A percentile compares a stretch with the other conserved stretches of the same genome.
phyloP scores from a whole-genome alignment of 2,888 invertebrate genomes.

The Tromatobia lineatoria region DNA sequence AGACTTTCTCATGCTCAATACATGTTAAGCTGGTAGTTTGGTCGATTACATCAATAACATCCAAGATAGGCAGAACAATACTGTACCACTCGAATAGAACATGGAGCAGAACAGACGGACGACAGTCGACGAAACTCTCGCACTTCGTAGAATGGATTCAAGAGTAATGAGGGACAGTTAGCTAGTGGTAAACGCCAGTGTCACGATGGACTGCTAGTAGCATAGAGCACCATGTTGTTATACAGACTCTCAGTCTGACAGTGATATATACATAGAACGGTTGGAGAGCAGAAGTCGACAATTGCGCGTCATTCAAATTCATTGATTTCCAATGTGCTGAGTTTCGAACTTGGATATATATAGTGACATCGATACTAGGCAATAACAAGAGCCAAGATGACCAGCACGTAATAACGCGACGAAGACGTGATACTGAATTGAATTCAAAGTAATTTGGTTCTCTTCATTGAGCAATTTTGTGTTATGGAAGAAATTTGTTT shows the following conservation, averaged over 20 bases:
- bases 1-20: background rate
- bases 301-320: constrained; percentile 53
- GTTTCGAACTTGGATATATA: background rate
- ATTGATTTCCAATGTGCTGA: constrained; percentile 57
- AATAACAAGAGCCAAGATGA: background rate
- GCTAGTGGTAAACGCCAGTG: constrained; percentile 45
- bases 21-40: background rate
- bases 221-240: constrained; percentile 14
- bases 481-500: too few species aligned
- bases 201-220: constrained; percentile 1
- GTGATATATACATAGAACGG: constrained; percentile 26
- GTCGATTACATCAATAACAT: background rate
- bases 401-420: background rate
- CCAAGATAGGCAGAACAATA: constrained; percentile 1
- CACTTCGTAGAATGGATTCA: background rate
- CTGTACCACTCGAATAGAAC: background rate
- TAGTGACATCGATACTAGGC: background rate
- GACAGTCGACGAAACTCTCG: constrained; percentile 17
- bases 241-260: constrained; percentile 27
- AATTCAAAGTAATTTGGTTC: background rate
- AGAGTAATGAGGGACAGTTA: constrained; percentile 39
- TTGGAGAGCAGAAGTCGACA: constrained; percentile 32
- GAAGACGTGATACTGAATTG: background rate
- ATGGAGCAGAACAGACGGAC: background rate
- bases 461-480: too few species aligned